These are phyloP conservation scores for Drosophila teissieri DNA, from an alignment of 1,140 invertebrate genomes.

Conservation along the genomic window DNA sequence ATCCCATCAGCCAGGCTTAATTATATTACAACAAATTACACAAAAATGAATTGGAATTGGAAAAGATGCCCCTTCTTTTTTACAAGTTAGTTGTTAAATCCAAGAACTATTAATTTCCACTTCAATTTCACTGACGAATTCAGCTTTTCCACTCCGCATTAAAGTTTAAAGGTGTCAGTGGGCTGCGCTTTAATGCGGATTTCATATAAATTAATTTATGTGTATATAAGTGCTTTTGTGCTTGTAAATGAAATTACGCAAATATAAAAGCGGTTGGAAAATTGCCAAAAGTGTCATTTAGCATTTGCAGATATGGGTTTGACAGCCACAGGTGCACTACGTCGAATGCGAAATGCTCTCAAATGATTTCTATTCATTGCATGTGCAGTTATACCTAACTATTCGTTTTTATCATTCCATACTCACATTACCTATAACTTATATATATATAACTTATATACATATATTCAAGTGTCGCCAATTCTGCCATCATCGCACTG, in stretches of 20 bases:
- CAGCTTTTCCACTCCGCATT: background rate
- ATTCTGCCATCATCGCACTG: background rate
- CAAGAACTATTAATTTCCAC: too few species aligned
- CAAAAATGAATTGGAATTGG: background rate
- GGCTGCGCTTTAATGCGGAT: slow-evolving; percentile 8
- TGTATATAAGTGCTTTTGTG: background rate
- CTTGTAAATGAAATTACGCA: slow-evolving; percentile 18
- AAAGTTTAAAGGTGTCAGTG: slow-evolving; percentile 5
- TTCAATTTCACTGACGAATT: background rate
- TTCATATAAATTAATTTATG: slow-evolving; percentile 17
- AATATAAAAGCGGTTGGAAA: slow-evolving; percentile 16
- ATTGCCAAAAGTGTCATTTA: slow-evolving; percentile 18
- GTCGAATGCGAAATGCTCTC: slow-evolving; percentile 1
- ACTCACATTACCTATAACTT: too few species aligned
- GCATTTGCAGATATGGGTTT: slow-evolving; percentile 7
- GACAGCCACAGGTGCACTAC: background rate
- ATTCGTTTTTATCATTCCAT: too few species aligned
- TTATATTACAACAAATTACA: background rate
- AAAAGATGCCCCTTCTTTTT: too few species aligned
- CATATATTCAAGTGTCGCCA: too few species aligned
- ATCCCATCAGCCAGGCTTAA: slow-evolving; percentile 3
- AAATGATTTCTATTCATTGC: background rate
- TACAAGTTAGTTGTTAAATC: too few species aligned
- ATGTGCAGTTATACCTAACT: too few species aligned
- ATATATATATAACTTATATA: too few species aligned